Evolutionary conservation across 1,140 invertebrate genomes (phyloP), one percentile per base, ranked within the genome.

Genomic region (Rhopalosiphum padi): DNA sequence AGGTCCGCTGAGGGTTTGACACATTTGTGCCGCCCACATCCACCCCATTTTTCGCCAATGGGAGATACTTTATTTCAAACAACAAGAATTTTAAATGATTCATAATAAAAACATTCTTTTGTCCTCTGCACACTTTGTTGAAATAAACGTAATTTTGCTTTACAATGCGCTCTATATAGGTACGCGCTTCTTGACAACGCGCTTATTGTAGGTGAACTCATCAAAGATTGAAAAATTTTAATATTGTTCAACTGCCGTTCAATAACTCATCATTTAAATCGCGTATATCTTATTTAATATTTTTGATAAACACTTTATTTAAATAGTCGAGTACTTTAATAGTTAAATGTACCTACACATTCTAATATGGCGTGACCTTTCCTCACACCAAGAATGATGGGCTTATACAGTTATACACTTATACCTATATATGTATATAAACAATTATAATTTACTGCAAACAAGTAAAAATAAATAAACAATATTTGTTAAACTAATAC

Each of bases 1-100:
- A 51, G 43, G 68, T 83, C 90, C 90, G 41, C 48, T 1, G 82
- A 93, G 91, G 77, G 91, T 86, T 93, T 86, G 91, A 93, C 91
- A 93, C 77, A 85, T 93, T 92, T 48, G 91, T 85, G 91, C 91
- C 91, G 91, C 91, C 91, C 91, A 93, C 91, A 93, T 25, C 68
- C 91, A 93, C 91, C 91, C 91, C 21, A 86, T 93, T 93, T 93
- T 93, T 93, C 91, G 82, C 91, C 91, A 93, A 93, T 93, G 77
- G 82, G 68, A 53, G 90, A 92, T 92, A 92, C 43, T 82, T 22
- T 92, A 83, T 48, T 92, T 82, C 77, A 92, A 92, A 92, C 90
- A 92, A 90, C 23, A 7, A 55, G 55, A 90, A 89, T 68, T 68
- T 25, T 90, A 90, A 68, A 90, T 68, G 89, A 90, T 90, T 90